Base-by-base conservation (phyloP, 2,888 invertebrate species). In the Platerodrilus igneus region DNA sequence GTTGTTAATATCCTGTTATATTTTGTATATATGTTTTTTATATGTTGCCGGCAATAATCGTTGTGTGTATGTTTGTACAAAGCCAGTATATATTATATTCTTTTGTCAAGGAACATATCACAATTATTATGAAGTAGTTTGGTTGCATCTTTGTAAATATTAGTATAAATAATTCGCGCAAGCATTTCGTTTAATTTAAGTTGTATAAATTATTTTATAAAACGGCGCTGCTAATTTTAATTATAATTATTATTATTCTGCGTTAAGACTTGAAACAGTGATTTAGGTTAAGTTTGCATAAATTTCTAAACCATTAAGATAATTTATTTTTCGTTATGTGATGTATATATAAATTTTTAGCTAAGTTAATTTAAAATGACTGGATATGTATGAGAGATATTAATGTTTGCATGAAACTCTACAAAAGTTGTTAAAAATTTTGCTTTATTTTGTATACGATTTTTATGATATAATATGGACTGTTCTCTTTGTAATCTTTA, bases 71-170 rank as follows among this genome's bases (percentile, higher is more conserved):
- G n/a, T n/a, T n/a, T n/a, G 51, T 52, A 55, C 50, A 53, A 55
- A 55, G 55, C 55, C 55, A 55, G 55, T 55, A 43, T 43, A 35
- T 35, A 32, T 36, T 25, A 32, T 32, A 29, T 33, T 23, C 21
- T 34, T 30, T 30, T 39, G 21, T 21, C 52, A 41, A 47, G 47
- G 49, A 48, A 50, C 47, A 51, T 48, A 44, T 45, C 47, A 37
- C 37, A 35, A 39, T 39, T n/a, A n/a, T n/a, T 38, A 42, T 38
- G 47, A 38, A 38, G 31, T 47, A 37, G 40, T 51, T 54, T 48
- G 57, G 59, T 60, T 62, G 64, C 67, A 65, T 67, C 66, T 66
- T 67, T 67, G 65, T 66, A 64, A 64, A 66, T 66, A 63, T 52
- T 45, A 48, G 45, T 45, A 50, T 55, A 56, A 52, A 23, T 28